A percentile compares a stretch with the other conserved stretches of the same genome.
Conservation (phyloP, 2,888 invertebrate genomes). For the Agrotis exclamationis region DNA sequence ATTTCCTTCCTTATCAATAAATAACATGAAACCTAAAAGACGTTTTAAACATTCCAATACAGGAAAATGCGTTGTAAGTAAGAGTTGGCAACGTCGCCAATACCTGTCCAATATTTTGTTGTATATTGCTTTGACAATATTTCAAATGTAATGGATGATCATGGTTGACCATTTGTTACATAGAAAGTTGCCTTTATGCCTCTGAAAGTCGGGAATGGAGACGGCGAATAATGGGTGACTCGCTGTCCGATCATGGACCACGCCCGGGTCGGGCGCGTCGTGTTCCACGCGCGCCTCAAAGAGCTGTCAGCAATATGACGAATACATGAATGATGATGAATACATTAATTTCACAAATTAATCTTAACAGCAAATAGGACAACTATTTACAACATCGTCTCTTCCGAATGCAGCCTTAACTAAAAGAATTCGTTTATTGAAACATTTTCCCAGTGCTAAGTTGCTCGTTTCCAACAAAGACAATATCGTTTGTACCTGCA, state of each 20-base stretch:
- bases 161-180: too few relatives aligned
- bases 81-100: not conserved
- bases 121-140: not conserved
- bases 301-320: too few relatives aligned
- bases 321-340: too few relatives aligned
- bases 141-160: not conserved
- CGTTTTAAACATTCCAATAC: slow-evolving; percentile 10
- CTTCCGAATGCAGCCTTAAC: slow-evolving; percentile 1
- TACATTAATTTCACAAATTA: too few relatives aligned
- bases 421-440: slow-evolving; percentile 30
- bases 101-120: not conserved
- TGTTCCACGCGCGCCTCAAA: too few relatives aligned
- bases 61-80: not conserved
- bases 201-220: too few relatives aligned
- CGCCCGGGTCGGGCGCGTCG: too few relatives aligned
- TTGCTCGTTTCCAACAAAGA: slow-evolving; percentile 11
- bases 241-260: too few relatives aligned
- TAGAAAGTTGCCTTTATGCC: too few relatives aligned
- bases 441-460: slow-evolving; percentile 38
- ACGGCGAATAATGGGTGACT: too few relatives aligned
- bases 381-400: not conserved
- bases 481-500: slow-evolving; percentile 43
- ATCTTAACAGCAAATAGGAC: too few relatives aligned
- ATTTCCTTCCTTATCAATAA: not conserved
- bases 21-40: not conserved